A percentile compares a stretch with the other conserved stretches of the same genome.
phyloP scores from a whole-genome alignment of 2,797 vertebrate species.

The Anabas testudineus region DNA sequence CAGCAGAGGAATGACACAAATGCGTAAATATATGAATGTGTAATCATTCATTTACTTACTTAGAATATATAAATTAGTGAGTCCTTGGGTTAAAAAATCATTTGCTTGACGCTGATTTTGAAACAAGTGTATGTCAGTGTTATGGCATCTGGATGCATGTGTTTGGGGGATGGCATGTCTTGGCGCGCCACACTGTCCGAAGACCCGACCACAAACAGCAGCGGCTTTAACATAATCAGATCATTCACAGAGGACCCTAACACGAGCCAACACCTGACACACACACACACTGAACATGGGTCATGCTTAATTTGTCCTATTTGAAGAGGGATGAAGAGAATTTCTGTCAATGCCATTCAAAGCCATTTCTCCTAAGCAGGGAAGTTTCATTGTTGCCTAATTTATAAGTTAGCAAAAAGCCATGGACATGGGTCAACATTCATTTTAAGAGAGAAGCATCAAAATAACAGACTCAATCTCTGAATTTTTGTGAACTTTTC shows the following conservation, averaged over 20 bases:
- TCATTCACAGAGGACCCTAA: conserved; percentile 58
- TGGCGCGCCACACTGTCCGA: conserved; percentile 65
- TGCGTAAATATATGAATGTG: background rate
- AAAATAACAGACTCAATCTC: background rate
- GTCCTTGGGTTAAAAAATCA: conserved; percentile 13
- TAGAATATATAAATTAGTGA: conserved; percentile 6
- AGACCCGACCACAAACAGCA: conserved; percentile 33
- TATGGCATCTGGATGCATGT: conserved; percentile 61
- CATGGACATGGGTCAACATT: too few relatives aligned
- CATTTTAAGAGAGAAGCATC: too few relatives aligned
- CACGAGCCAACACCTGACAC: conserved; percentile 53
- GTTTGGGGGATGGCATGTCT: conserved; percentile 54
- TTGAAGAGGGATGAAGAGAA: conserved; percentile 31
- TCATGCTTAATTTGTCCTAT: conserved; percentile 51
- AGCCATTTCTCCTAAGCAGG: background rate
- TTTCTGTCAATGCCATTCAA: conserved; percentile 58
- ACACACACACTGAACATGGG: conserved; percentile 30
- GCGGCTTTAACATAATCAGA: conserved; percentile 60
- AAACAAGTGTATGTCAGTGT: conserved; percentile 40
- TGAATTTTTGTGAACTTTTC: background rate
- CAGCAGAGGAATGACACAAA: conserved; percentile 7
- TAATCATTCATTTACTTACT: conserved; percentile 3
- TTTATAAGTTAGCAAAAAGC: too few relatives aligned
- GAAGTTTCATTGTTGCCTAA: background rate
- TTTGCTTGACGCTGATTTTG: conserved; percentile 28